Percentiles rank a stretch among this genome's conserved stretches.
Evolutionary conservation across 2,113 vertebrate species (phyloP).

Genomic region (Neodontobutis hainanensis): DNA sequence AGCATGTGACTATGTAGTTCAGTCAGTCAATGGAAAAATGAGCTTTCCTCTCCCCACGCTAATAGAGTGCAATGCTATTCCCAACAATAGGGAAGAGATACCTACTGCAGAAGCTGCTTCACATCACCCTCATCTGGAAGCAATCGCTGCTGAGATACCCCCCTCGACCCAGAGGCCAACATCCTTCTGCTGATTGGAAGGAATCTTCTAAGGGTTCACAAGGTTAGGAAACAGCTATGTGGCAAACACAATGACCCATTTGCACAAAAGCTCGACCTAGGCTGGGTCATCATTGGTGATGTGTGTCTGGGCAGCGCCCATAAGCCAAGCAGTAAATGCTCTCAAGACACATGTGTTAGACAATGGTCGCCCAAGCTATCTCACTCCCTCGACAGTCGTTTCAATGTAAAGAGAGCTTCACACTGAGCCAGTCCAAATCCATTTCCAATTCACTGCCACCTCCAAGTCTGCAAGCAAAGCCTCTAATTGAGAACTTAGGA

Average conservation of each 20-base stretch:
- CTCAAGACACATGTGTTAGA: constrained; percentile 16
- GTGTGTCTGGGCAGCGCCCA: constrained; percentile 8
- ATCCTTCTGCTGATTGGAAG: too few species aligned
- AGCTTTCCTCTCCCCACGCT: background rate
- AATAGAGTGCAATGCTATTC: constrained; percentile 14
- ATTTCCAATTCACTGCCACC: background rate
- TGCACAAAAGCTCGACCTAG: constrained; percentile 23
- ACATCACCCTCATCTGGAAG: too few species aligned
- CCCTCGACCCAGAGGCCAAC: too few species aligned
- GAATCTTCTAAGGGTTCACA: too few species aligned
- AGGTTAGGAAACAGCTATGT: too few species aligned
- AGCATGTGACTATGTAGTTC: background rate
- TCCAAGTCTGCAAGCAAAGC: fast-evolving
- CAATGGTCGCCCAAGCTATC: constrained; percentile 3
- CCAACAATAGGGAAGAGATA: too few species aligned
- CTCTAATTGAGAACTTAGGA: background rate
- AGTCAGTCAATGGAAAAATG: background rate
- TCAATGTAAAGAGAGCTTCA: constrained; percentile 11
- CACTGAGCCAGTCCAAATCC: background rate
- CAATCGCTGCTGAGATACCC: too few species aligned
- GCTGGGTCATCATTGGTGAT: constrained; percentile 14
- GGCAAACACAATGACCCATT: constrained; percentile 2
- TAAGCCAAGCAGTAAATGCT: constrained; percentile 3
- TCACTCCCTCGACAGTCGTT: constrained; percentile 2
- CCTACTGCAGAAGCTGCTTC: too few species aligned